Percentiles rank a stretch among this genome's conserved stretches.
phyloP scores from a whole-genome alignment of 1,140 invertebrate species.

The Hetaerina americana region DNA sequence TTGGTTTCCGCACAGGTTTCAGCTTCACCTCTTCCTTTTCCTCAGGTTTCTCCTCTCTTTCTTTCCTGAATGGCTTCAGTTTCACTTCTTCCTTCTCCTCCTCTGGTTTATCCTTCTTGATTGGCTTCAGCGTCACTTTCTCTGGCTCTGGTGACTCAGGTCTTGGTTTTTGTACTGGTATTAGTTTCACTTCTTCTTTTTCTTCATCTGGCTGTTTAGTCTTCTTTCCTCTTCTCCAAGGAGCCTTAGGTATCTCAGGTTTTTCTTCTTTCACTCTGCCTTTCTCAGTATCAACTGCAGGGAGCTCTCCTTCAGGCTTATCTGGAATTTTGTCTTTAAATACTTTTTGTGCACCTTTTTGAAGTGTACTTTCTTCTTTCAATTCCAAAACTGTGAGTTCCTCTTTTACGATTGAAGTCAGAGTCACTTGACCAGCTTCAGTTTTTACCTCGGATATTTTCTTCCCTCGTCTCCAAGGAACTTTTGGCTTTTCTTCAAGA shows the following conservation, averaged over 20 bases:
- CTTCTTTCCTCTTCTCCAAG: neutral
- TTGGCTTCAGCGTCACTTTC: slow-evolving; percentile 22
- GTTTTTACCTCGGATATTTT: neutral
- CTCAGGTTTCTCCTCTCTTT: slow-evolving; percentile 8
- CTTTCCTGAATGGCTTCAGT: slow-evolving; percentile 9
- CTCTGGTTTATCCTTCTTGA: slow-evolving; percentile 21
- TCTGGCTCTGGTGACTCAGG: slow-evolving; percentile 11
- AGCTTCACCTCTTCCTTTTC: slow-evolving; percentile 10
- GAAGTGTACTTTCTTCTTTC: neutral
- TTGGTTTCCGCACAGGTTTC: slow-evolving; percentile 8
- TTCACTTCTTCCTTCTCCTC: slow-evolving; percentile 13
- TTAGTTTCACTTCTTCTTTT: slow-evolving; percentile 19
- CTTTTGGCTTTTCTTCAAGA: slow-evolving; percentile 23
- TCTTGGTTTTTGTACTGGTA: slow-evolving; percentile 13
- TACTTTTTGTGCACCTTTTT: neutral
- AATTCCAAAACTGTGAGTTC: too few relatives aligned
- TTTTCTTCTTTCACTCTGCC: neutral
- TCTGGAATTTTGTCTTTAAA: too few relatives aligned
- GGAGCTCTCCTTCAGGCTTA: too few relatives aligned
- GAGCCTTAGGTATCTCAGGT: neutral
- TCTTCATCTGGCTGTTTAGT: slow-evolving; percentile 1
- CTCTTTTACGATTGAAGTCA: too few relatives aligned
- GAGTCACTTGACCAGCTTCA: too few relatives aligned
- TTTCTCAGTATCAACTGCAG: too few relatives aligned
- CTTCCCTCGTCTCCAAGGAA: slow-evolving; percentile 20